Conservation (phyloP, 2,113 vertebrate species). For the Atlantisia rogersi region DNA sequence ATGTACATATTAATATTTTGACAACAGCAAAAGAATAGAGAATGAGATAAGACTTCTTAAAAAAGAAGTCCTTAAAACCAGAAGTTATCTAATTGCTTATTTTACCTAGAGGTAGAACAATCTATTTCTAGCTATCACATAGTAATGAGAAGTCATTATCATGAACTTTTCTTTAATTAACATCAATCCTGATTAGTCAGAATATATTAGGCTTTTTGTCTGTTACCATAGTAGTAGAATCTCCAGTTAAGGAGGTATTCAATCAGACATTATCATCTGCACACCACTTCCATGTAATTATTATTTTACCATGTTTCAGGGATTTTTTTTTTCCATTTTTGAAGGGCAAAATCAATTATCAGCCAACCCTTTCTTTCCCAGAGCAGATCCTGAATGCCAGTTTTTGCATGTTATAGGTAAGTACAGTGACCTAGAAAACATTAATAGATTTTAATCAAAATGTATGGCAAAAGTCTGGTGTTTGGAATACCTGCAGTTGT, state of each 20-base stretch:
- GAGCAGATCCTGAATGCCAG: background rate
- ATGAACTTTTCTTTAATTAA: slow-evolving; percentile 81
- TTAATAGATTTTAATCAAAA: background rate
- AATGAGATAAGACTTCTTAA: slow-evolving; percentile 55
- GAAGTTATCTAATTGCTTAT: slow-evolving; percentile 78
- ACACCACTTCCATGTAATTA: slow-evolving; percentile 61
- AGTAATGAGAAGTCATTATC: slow-evolving; percentile 84
- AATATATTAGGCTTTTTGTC: slow-evolving; percentile 80
- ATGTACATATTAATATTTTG: slow-evolving; percentile 55
- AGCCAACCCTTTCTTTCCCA: background rate
- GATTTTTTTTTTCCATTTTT: slow-evolving; percentile 18
- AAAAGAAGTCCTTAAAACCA: slow-evolving; percentile 66
- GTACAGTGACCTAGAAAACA: background rate
- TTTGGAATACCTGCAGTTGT: background rate
- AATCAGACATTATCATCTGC: slow-evolving; percentile 69
- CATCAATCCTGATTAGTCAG: slow-evolving; percentile 82
- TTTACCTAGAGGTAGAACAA: slow-evolving; percentile 79
- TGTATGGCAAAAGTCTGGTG: background rate
- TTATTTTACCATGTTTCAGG: slow-evolving; percentile 56
- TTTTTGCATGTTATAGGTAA: background rate
- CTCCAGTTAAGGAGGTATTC: slow-evolving; percentile 64
- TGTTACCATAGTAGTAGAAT: slow-evolving; percentile 71
- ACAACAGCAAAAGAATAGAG: slow-evolving; percentile 58
- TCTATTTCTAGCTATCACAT: slow-evolving; percentile 78
- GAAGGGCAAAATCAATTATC: slow-evolving; percentile 40